Evolutionary conservation across 2,888 invertebrate genomes (phyloP).

Genomic region (Zeuzera pyrina): DNA sequence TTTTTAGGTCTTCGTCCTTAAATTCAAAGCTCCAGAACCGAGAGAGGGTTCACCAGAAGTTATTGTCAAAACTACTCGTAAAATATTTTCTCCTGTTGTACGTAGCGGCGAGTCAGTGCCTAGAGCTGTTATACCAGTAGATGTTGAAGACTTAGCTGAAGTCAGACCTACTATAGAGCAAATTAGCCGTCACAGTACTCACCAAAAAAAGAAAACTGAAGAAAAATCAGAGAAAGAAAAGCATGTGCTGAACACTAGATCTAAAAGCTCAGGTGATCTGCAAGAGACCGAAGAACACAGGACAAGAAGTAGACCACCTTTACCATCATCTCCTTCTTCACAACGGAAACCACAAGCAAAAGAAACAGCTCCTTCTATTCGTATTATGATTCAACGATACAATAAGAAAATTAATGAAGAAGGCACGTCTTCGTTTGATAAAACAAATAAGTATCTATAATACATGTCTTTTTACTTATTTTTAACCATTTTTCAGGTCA

Average conservation of each 20-base stretch:
- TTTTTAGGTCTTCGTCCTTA: conserved; percentile 53
- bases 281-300: conserved; percentile 47
- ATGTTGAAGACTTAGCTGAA: conserved; percentile 52
- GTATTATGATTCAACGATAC: conserved; percentile 80
- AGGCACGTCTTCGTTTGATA: conserved; percentile 29
- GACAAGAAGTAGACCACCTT: conserved; percentile 61
- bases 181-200: conserved; percentile 16
- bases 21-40: conserved; percentile 53
- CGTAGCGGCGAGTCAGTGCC: conserved; percentile 69
- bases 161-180: conserved; percentile 34
- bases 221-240: conserved; percentile 24
- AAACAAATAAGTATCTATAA: background rate
- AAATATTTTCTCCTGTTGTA: conserved; percentile 82
- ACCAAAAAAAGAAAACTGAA: conserved; percentile 25
- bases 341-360: conserved; percentile 69
- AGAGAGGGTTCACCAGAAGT: conserved; percentile 73
- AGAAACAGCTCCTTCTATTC: conserved; percentile 79
- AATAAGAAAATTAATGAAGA: conserved; percentile 76
- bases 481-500: conserved; percentile 32
- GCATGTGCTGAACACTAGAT: conserved; percentile 22
- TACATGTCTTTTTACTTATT: background rate
- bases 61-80: conserved; percentile 85
- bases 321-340: conserved; percentile 75
- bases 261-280: conserved; percentile 48
- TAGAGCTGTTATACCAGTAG: conserved; percentile 63